phyloP scores from a whole-genome alignment of 2,113 vertebrate genomes.

The Cephalopholis sonnerati region DNA sequence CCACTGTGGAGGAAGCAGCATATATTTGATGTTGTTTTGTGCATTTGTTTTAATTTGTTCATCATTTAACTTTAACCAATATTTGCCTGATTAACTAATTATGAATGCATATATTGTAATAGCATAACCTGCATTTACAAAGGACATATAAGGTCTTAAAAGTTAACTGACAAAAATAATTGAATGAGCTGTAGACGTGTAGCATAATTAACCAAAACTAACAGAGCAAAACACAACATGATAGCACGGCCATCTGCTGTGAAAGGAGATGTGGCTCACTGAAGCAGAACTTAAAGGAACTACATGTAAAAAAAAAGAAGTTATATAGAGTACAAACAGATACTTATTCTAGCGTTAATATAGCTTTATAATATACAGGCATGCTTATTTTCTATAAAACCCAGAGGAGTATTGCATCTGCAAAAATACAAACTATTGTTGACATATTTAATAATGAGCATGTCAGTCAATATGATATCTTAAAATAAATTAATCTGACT shows the following conservation, averaged over 20 bases:
- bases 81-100: conserved; percentile 14
- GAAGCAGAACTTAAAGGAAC: conserved; percentile 61
- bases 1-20: conserved; percentile 54
- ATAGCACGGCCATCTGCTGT: conserved; percentile 61
- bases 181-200: neutral
- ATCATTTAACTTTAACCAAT: neutral
- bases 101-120: neutral
- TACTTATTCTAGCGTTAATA: neutral
- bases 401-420: neutral
- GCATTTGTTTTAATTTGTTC: neutral
- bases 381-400: neutral
- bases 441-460: neutral
- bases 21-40: neutral
- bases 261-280: conserved; percentile 79
- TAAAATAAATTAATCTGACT: conserved; percentile 53
- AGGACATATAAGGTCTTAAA: neutral
- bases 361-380: no score
- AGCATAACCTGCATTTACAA: neutral
- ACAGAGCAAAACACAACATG: neutral
- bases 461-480: neutral
- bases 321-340: neutral
- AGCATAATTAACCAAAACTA: neutral
- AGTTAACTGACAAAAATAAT: neutral
- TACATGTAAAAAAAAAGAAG: neutral
- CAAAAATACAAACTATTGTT: neutral